Evolutionary conservation across 2,113 vertebrate species (phyloP).

Genomic region (Rutilus rutilus): DNA sequence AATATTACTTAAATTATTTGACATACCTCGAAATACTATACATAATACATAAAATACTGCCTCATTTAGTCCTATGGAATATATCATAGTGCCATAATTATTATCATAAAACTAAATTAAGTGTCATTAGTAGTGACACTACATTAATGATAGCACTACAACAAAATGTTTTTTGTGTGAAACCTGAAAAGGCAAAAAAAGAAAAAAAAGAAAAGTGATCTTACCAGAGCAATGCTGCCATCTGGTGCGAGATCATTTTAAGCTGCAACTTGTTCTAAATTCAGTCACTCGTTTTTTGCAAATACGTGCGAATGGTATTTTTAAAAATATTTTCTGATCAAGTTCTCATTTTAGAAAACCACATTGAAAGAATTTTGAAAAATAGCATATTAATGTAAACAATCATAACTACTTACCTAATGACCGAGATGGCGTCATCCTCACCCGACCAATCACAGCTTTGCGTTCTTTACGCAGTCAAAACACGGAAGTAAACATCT

Average conservation of each 20-base stretch:
- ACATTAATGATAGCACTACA: no score
- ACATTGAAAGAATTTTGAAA: no score
- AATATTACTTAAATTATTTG: no score
- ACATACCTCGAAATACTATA: no score
- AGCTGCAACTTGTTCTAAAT: background rate
- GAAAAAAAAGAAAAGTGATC: background rate
- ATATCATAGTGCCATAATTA: no score
- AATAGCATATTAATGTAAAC: background rate
- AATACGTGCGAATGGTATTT: background rate
- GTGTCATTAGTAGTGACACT: no score
- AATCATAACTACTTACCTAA: background rate
- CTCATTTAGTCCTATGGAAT: no score
- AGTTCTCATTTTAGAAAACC: background rate
- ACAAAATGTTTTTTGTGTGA: background rate
- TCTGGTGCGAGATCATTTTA: background rate
- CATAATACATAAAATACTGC: no score
- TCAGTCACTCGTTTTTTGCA: background rate
- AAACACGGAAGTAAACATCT: constrained; percentile 51
- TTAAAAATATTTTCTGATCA: no score
- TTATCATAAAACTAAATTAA: no score
- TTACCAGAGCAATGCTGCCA: constrained; percentile 33
- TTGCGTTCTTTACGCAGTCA: background rate
- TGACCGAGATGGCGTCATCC: background rate
- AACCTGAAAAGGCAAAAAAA: background rate
- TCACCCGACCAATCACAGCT: constrained; percentile 29